These are phyloP conservation scores for Brenthis ino DNA, from an alignment of 2,888 invertebrate species.

Conservation along the genomic window DNA sequence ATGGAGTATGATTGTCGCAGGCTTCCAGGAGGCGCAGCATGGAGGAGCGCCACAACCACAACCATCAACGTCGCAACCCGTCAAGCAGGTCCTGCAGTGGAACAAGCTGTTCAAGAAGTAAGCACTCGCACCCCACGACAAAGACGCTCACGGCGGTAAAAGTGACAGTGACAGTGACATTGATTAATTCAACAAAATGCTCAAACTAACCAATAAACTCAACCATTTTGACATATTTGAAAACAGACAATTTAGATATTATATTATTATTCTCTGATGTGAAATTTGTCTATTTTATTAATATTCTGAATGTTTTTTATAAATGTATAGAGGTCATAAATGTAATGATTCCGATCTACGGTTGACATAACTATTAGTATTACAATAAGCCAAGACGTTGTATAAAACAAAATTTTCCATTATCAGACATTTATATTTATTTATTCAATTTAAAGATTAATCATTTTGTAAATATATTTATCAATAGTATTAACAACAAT, in stretches of 20 bases:
- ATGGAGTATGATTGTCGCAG: conserved; percentile 25
- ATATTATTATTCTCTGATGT: too few species aligned
- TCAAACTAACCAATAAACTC: not conserved
- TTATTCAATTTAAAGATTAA: too few species aligned
- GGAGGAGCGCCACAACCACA: conserved; percentile 41
- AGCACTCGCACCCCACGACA: conserved; percentile 30
- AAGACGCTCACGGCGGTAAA: conserved; percentile 15
- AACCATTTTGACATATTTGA: not conserved
- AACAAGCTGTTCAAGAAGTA: conserved; percentile 69
- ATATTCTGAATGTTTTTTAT: too few species aligned
- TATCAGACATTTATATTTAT: too few species aligned
- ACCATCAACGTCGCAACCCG: conserved; percentile 52
- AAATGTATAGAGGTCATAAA: too few species aligned
- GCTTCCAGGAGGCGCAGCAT: conserved; percentile 48
- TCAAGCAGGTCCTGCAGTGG: conserved; percentile 59
- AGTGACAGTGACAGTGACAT: conserved; percentile 13
- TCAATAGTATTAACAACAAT: too few species aligned
- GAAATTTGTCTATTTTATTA: too few species aligned
- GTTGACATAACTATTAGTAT: too few species aligned
- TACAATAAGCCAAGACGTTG: too few species aligned
- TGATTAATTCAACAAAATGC: conserved; percentile 8
- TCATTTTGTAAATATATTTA: too few species aligned
- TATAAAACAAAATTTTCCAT: too few species aligned
- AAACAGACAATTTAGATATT: not conserved
- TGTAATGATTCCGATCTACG: too few species aligned